phyloP scores from a whole-genome alignment of 2,888 invertebrate genomes.

The Netelia fuscicornis region DNA sequence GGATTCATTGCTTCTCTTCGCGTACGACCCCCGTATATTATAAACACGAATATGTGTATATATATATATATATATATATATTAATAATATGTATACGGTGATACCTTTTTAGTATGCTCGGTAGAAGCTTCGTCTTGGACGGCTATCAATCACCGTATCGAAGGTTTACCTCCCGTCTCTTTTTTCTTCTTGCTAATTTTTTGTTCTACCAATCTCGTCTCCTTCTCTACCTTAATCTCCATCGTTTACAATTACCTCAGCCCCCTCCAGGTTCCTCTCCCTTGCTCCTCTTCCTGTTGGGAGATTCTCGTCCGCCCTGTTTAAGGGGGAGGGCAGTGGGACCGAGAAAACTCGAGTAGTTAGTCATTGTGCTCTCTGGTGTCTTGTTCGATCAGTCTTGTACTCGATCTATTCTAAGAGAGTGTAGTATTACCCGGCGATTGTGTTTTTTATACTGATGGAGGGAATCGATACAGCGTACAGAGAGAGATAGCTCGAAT shows the following conservation, averaged over 20 bases:
- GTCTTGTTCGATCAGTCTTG: slow-evolving; percentile 53
- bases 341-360: slow-evolving; percentile 32
- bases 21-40: slow-evolving; percentile 58
- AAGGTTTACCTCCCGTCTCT: slow-evolving; percentile 36
- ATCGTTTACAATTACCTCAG: slow-evolving; percentile 43
- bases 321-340: slow-evolving; percentile 7
- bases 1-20: slow-evolving; percentile 68
- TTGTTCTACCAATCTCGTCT: background rate
- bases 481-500: background rate
- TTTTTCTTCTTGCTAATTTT: slow-evolving; percentile 1
- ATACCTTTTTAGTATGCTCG: background rate
- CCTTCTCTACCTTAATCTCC: slow-evolving; percentile 33
- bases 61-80: slow-evolving; percentile 11
- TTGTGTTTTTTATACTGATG: slow-evolving; percentile 22
- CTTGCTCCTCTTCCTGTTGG: too few relatives aligned
- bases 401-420: slow-evolving; percentile 38
- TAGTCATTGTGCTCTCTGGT: slow-evolving; percentile 50
- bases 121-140: background rate
- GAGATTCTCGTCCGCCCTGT: too few relatives aligned
- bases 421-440: slow-evolving; percentile 44
- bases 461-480: slow-evolving; percentile 40
- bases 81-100: background rate
- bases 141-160: slow-evolving; percentile 57
- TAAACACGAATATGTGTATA: background rate
- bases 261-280: too few relatives aligned